Conservation (phyloP, 2,888 invertebrate genomes). For the Mamestra brassicae region DNA sequence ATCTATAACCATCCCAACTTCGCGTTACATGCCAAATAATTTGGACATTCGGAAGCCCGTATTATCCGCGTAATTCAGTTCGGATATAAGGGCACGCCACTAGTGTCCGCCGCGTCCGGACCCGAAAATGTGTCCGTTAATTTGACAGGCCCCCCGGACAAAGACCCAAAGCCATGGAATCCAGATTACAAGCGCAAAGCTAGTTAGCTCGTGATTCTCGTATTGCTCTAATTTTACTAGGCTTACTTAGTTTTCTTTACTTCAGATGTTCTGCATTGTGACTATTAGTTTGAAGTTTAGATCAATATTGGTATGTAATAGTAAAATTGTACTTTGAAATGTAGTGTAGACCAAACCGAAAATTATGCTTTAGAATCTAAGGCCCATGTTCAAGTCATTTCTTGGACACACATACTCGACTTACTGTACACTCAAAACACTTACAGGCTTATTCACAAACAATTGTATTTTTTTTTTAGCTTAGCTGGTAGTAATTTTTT, state of each 20-base stretch:
- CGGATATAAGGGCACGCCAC: conserved; percentile 52
- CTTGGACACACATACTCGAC: no score
- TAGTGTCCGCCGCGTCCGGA: conserved; percentile 38
- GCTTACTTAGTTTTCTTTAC: conserved; percentile 12
- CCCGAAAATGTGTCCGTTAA: conserved; percentile 63
- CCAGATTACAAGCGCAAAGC: conserved; percentile 63
- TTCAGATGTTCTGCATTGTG: neutral
- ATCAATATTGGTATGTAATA: no score
- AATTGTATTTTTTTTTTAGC: no score
- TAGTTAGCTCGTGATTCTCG: conserved; percentile 36
- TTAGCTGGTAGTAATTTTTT: no score
- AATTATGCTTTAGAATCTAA: no score
- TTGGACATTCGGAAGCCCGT: conserved; percentile 46
- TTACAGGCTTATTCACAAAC: no score
- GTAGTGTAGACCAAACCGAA: no score
- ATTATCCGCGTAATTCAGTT: conserved; percentile 54
- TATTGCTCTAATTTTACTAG: conserved; percentile 37
- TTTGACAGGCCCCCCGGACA: conserved; percentile 64
- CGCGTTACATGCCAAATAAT: conserved; percentile 43
- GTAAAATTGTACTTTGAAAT: no score
- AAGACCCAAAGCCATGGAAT: conserved; percentile 60
- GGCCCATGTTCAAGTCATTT: no score
- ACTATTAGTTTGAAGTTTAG: neutral
- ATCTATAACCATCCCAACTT: conserved; percentile 8
- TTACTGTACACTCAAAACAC: no score